These are phyloP conservation scores for Nemoura dubitans DNA, from an alignment of 2,888 invertebrate genomes.

Conservation along the genomic window DNA sequence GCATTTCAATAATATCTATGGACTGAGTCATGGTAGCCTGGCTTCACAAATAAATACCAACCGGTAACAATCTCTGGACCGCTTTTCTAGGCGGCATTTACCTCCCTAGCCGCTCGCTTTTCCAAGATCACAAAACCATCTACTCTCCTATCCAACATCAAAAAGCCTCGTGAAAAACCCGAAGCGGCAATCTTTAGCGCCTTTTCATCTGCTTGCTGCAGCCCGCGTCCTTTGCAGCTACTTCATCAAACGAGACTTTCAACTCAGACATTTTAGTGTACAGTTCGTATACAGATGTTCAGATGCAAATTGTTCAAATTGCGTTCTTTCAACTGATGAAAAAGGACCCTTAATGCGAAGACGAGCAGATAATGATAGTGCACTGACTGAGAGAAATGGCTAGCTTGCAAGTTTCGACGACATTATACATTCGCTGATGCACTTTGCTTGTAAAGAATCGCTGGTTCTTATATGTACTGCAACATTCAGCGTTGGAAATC, in stretches of 20 bases:
- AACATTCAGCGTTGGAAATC: not conserved
- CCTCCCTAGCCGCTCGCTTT: too few relatives aligned
- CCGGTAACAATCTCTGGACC: too few relatives aligned
- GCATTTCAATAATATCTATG: too few relatives aligned
- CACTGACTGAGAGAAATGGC: not conserved
- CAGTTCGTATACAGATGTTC: not conserved
- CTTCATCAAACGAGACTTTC: constrained; percentile 4
- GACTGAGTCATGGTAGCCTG: too few relatives aligned
- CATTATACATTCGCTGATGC: not conserved
- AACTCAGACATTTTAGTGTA: not conserved
- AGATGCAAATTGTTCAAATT: constrained; percentile 4
- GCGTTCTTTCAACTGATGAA: not conserved
- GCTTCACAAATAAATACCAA: too few relatives aligned
- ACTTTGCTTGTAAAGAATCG: not conserved
- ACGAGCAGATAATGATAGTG: not conserved
- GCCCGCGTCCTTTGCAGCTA: not conserved
- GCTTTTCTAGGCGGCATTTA: too few relatives aligned
- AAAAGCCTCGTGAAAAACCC: not conserved
- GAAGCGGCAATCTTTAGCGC: not conserved
- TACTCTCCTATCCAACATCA: not conserved
- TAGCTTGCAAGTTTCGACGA: not conserved
- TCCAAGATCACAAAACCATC: too few relatives aligned
- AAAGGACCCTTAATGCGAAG: not conserved
- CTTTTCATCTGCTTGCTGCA: not conserved
- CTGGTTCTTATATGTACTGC: not conserved